Evolutionary conservation across 2,888 invertebrate species (phyloP).

Genomic region (Plebejus anna): DNA sequence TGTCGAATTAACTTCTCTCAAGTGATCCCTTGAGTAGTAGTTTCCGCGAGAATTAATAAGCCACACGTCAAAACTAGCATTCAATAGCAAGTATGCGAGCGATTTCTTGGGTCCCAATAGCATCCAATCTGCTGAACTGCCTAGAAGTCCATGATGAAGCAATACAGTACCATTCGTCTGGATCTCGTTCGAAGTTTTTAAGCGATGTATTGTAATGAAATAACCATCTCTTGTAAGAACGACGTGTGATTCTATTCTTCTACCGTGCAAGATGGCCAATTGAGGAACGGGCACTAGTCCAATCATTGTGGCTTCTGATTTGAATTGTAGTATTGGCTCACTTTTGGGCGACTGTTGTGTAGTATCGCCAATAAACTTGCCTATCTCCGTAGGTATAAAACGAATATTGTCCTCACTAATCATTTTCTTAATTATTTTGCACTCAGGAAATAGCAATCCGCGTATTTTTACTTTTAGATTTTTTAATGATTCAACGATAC

Average conservation of each 20-base stretch:
- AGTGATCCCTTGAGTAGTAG: constrained; percentile 58
- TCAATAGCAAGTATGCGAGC: constrained; percentile 70
- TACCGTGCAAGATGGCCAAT: constrained; percentile 53
- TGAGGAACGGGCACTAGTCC: constrained; percentile 53
- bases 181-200: constrained; percentile 45
- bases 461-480: background rate
- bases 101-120: constrained; percentile 57
- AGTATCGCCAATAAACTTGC: background rate
- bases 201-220: constrained; percentile 55
- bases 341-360: background rate
- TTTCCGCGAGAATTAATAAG: constrained; percentile 72
- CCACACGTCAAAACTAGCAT: constrained; percentile 81
- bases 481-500: background rate
- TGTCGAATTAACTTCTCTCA: constrained; percentile 42
- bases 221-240: constrained; percentile 59
- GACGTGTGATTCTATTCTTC: constrained; percentile 53
- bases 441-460: constrained; percentile 4
- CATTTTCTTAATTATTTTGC: constrained; percentile 1
- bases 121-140: constrained; percentile 67
- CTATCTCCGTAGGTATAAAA: background rate
- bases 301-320: constrained; percentile 43
- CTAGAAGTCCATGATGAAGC: constrained; percentile 62
- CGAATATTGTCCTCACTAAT: background rate
- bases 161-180: constrained; percentile 41
- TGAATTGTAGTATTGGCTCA: constrained; percentile 29